phyloP scores from a whole-genome alignment of 30 jellyfish, hydroid and myxozoan genomes.

The Aurelia aurita region DNA sequence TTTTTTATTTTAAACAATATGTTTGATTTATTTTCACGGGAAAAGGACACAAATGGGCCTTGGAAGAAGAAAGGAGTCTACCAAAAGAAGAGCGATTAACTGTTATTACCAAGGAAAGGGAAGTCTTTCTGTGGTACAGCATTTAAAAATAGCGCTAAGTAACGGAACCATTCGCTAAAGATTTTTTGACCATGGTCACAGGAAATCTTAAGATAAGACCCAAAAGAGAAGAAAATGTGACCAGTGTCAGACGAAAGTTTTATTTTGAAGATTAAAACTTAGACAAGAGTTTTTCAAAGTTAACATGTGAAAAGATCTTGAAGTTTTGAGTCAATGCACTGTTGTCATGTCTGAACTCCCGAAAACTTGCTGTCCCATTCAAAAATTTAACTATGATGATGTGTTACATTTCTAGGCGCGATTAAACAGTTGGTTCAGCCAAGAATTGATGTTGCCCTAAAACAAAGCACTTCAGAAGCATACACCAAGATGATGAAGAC shows the following conservation, averaged over 20 bases:
- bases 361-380: too few relatives aligned
- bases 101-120: not conserved
- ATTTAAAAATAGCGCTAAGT: too few relatives aligned
- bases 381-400: not conserved
- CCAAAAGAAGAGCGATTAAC: conserved; percentile 36
- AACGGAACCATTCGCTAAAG: too few relatives aligned
- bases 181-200: too few relatives aligned
- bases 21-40: conserved; percentile 15
- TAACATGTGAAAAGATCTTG: not conserved
- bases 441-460: conserved; percentile 6
- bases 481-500: conserved; percentile 29
- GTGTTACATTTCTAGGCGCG: not conserved
- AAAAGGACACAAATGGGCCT: conserved; percentile 69
- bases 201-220: too few relatives aligned
- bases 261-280: too few relatives aligned
- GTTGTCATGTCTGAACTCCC: not conserved
- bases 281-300: too few relatives aligned
- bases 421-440: not conserved
- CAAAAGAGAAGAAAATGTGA: too few relatives aligned
- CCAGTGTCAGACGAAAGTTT: too few relatives aligned
- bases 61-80: conserved; percentile 31
- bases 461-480: conserved; percentile 39
- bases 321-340: not conserved
- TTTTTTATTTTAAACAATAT: not conserved
- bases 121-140: too few relatives aligned